A percentile compares a stretch with the other conserved stretches of the same genome.
These are phyloP conservation scores for Drosophila parvula DNA, from an alignment of 1,140 invertebrate genomes.

Conservation along the genomic window DNA sequence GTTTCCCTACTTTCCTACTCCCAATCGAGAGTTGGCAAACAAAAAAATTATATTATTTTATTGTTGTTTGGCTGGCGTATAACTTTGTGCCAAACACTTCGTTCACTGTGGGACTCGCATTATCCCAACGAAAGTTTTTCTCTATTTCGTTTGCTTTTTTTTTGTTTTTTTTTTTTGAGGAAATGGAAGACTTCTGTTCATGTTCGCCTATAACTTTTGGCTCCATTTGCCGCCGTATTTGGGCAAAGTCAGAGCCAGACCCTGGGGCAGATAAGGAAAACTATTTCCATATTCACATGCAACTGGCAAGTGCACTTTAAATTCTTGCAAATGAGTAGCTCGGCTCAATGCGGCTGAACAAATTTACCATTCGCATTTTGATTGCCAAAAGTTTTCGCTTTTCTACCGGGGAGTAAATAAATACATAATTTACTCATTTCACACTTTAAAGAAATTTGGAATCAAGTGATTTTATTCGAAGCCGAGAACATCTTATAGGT, in stretches of 20 bases:
- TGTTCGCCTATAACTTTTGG: constrained; percentile 63
- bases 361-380: constrained; percentile 18
- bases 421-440: constrained; percentile 7
- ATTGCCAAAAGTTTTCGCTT: constrained; percentile 33
- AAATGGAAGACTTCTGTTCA: constrained; percentile 57
- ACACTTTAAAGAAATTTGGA: not conserved
- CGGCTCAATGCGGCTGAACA: constrained; percentile 42
- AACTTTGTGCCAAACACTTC: constrained; percentile 79
- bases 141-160: not conserved
- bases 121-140: constrained; percentile 67
- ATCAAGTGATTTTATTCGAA: too few species aligned
- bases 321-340: constrained; percentile 82
- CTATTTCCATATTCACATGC: constrained; percentile 65
- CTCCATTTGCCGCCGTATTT: constrained; percentile 69
- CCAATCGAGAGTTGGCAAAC: constrained; percentile 52
- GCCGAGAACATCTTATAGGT: too few species aligned
- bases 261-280: constrained; percentile 63
- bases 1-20: constrained; percentile 17
- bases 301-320: constrained; percentile 82
- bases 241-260: constrained; percentile 20
- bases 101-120: constrained; percentile 55
- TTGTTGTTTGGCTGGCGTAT: constrained; percentile 76
- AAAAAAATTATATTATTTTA: constrained; percentile 76
- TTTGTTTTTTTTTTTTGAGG: constrained; percentile 19
- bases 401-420: not conserved